These are phyloP conservation scores for Blomia tropicalis DNA, from an alignment of 2,888 invertebrate genomes.

Conservation along the genomic window DNA sequence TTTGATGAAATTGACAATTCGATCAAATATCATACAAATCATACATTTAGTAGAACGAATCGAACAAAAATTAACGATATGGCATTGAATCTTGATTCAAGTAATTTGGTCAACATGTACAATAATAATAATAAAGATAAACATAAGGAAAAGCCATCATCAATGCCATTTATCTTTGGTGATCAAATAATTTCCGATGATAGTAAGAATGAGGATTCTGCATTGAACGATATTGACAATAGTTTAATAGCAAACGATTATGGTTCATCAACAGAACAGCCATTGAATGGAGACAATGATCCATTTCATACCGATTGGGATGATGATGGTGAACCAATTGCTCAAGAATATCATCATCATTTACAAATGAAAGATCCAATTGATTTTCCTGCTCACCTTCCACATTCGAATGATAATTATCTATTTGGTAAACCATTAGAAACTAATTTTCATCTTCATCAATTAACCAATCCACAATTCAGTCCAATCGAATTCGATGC, in stretches of 20 bases:
- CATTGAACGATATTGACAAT: neutral
- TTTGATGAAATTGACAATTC: constrained; percentile 1
- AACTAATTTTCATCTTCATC: too few relatives aligned
- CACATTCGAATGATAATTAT: neutral
- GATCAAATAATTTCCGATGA: neutral
- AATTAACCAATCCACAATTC: neutral
- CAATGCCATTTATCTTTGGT: neutral
- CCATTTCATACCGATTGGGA: constrained; percentile 6
- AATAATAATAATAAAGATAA: neutral
- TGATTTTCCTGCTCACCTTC: too few relatives aligned
- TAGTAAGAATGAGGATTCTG: neutral
- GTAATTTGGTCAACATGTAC: neutral
- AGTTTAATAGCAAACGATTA: neutral
- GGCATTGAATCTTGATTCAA: neutral
- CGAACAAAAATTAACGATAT: neutral
- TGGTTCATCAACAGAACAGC: neutral
- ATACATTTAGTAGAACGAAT: too few relatives aligned
- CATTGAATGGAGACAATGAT: neutral
- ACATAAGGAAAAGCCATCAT: too few relatives aligned
- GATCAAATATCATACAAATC: too few relatives aligned
- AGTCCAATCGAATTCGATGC: neutral
- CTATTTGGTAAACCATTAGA: constrained; percentile 3
- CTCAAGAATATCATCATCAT: neutral
- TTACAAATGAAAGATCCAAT: neutral
- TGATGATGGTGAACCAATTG: neutral